These are phyloP conservation scores for Psococerastis gibbosa DNA, from an alignment of 2,888 invertebrate genomes.

Conservation along the genomic window DNA sequence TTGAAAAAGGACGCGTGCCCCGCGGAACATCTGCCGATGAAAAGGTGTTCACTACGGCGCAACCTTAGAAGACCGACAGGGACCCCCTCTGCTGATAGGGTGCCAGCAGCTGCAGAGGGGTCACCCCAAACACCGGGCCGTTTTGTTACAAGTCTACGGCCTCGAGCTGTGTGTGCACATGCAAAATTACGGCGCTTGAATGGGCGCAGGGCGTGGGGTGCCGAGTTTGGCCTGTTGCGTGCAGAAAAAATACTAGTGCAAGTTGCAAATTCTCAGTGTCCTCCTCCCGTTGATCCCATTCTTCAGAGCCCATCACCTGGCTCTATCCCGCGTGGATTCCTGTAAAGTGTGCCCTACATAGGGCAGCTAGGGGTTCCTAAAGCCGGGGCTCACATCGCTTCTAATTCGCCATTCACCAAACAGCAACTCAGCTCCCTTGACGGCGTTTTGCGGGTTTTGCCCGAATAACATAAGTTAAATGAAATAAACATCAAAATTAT, in stretches of 20 bases:
- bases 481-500: too few species aligned
- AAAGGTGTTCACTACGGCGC: neutral
- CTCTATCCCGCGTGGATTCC: too few species aligned
- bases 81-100: neutral
- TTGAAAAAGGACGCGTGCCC: slow-evolving; percentile 10
- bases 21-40: slow-evolving; percentile 6
- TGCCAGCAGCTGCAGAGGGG: neutral
- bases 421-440: too few species aligned
- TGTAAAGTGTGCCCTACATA: too few species aligned
- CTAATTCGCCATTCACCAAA: too few species aligned
- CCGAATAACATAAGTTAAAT: too few species aligned
- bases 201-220: neutral
- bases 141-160: neutral
- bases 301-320: too few species aligned
- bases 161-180: neutral
- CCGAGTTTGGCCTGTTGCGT: neutral
- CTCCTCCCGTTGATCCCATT: too few species aligned
- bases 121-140: neutral
- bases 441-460: too few species aligned
- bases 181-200: neutral
- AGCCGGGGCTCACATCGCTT: too few species aligned
- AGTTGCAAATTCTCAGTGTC: neutral
- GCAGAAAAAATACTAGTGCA: neutral
- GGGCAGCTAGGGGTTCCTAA: too few species aligned
- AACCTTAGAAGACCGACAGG: neutral